These are phyloP conservation scores for Himalopsyche anomala DNA, from an alignment of 2,888 invertebrate genomes.

Conservation along the genomic window DNA sequence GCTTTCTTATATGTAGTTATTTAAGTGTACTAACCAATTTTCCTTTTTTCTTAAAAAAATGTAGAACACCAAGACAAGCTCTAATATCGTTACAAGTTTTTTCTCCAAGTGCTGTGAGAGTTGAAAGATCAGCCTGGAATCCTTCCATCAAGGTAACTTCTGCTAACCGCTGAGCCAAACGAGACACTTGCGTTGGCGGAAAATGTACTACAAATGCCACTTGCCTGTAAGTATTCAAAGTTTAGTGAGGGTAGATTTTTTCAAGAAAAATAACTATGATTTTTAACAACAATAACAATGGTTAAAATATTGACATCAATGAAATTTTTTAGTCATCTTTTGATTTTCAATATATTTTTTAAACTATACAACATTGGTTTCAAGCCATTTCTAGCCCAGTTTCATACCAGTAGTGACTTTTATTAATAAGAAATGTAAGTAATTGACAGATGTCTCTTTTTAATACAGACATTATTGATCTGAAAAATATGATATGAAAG, in stretches of 20 bases:
- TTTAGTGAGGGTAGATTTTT: background rate
- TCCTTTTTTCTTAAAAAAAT: slow-evolving; percentile 78
- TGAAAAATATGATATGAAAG: no score
- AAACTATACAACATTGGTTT: no score
- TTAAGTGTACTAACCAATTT: slow-evolving; percentile 55
- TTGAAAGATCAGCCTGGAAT: slow-evolving; percentile 82
- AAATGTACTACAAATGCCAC: slow-evolving; percentile 86
- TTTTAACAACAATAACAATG: no score
- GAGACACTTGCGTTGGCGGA: slow-evolving; percentile 76
- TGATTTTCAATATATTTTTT: no score
- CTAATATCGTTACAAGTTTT: slow-evolving; percentile 93
- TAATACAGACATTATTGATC: no score
- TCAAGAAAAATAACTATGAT: no score
- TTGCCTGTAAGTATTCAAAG: slow-evolving; percentile 74
- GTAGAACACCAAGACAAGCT: slow-evolving; percentile 92
- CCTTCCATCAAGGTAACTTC: slow-evolving; percentile 83
- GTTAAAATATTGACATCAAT: no score
- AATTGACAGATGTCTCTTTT: no score
- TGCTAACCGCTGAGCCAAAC: slow-evolving; percentile 80
- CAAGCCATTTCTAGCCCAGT: no score
- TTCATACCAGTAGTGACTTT: no score
- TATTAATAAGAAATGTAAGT: no score
- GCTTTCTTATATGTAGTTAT: background rate
- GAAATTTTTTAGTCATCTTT: no score
- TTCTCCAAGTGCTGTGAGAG: slow-evolving; percentile 86